These are phyloP conservation scores for Polylopha cassiicola DNA, from an alignment of 2,888 invertebrate species.

Conservation along the genomic window DNA sequence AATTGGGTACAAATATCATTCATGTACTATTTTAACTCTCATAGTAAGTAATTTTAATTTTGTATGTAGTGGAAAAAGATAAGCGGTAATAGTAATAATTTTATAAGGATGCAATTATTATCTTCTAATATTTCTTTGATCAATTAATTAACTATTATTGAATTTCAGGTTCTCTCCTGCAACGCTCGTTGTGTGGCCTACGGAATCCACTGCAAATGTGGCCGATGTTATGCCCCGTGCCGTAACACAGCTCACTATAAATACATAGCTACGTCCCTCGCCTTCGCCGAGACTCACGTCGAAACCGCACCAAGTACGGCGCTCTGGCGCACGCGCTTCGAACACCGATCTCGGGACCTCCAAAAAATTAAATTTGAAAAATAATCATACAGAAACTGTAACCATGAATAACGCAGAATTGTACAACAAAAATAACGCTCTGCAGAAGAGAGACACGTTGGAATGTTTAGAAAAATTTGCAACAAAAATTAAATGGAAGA, in stretches of 20 bases:
- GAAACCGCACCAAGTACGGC: conserved; percentile 55
- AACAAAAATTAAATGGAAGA: conserved; percentile 75
- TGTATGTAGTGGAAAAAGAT: too few relatives aligned
- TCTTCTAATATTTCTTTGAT: too few relatives aligned
- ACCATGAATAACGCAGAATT: conserved; percentile 81
- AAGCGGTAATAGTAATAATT: too few relatives aligned
- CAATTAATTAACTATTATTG: too few relatives aligned
- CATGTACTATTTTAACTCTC: too few relatives aligned
- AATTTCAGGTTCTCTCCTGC: too few relatives aligned
- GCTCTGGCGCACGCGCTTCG: conserved; percentile 49
- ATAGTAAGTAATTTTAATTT: too few relatives aligned
- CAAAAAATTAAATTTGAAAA: conserved; percentile 24
- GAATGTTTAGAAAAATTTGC: conserved; percentile 81
- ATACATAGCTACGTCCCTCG: conserved; percentile 52
- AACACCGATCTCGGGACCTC: conserved; percentile 27
- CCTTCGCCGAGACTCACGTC: conserved; percentile 50
- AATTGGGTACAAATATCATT: too few relatives aligned
- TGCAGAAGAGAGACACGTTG: conserved; percentile 79
- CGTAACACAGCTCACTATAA: conserved; percentile 49
- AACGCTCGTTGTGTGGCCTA: too few relatives aligned
- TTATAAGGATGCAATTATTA: too few relatives aligned
- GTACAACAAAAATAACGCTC: conserved; percentile 81
- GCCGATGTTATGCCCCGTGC: background rate
- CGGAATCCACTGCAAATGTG: background rate
- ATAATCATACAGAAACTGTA: conserved; percentile 20